Percentiles rank a stretch among this genome's conserved stretches.
phyloP scores from a whole-genome alignment of 2,113 vertebrate genomes.

The Salvelinus fontinalis region DNA sequence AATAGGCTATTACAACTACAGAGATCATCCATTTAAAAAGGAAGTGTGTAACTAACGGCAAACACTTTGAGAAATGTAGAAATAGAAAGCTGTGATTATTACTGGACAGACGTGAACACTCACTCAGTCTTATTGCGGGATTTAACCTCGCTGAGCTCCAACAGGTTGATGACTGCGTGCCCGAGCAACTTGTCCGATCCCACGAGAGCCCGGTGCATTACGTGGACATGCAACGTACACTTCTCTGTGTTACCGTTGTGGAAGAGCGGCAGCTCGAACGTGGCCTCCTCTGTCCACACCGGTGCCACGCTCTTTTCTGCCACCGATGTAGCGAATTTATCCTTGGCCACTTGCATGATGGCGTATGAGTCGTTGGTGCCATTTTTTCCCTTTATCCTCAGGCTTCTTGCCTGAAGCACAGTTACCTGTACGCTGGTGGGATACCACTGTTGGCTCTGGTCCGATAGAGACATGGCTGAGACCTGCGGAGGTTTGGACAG shows the following conservation, averaged over 20 bases:
- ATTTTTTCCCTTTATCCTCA: conserved; percentile 82
- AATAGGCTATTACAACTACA: no score
- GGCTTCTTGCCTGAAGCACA: conserved; percentile 83
- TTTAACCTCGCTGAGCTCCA: conserved; percentile 72
- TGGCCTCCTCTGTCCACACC: conserved; percentile 89
- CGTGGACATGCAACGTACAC: conserved; percentile 79
- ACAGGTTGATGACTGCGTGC: conserved; percentile 81
- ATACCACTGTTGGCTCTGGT: conserved; percentile 77
- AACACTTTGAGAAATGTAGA: not conserved
- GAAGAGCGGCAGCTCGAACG: conserved; percentile 85
- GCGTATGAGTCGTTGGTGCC: conserved; percentile 93
- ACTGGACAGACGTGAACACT: conserved; percentile 55
- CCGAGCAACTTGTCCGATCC: conserved; percentile 91
- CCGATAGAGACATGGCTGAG: conserved; percentile 73
- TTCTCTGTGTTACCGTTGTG: conserved; percentile 51
- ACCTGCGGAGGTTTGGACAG: not conserved
- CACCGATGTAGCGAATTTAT: conserved; percentile 88
- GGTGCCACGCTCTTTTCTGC: conserved; percentile 84
- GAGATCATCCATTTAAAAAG: not conserved
- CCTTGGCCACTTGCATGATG: conserved; percentile 89
- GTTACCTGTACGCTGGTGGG: conserved; percentile 92
- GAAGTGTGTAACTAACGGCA: not conserved
- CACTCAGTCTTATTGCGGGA: conserved; percentile 78
- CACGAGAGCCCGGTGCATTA: conserved; percentile 87
- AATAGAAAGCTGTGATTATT: not conserved